Percentiles rank a stretch among this genome's conserved stretches.
These are phyloP conservation scores for Bagarius yarrelli DNA, from an alignment of 2,113 vertebrate genomes.

Conservation along the genomic window DNA sequence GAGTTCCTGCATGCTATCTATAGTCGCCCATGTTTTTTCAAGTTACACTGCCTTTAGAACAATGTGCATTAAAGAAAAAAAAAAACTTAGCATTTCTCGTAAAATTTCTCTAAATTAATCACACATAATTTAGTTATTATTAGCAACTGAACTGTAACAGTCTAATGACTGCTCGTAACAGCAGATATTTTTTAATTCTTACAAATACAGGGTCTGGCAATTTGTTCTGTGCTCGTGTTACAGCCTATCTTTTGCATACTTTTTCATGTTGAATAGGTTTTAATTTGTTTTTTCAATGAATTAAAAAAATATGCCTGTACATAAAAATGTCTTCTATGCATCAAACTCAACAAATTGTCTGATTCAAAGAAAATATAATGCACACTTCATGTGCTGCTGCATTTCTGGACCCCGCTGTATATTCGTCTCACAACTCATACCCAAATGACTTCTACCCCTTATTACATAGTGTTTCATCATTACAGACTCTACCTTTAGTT, in stretches of 20 bases:
- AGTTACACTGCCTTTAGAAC: not conserved
- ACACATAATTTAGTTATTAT: not conserved
- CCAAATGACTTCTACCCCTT: too few relatives aligned
- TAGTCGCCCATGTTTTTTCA: slow-evolving; percentile 13
- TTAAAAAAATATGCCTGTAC: too few relatives aligned
- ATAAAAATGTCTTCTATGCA: too few relatives aligned
- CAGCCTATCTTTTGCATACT: not conserved
- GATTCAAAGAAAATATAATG: too few relatives aligned
- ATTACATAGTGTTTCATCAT: too few relatives aligned
- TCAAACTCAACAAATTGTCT: too few relatives aligned
- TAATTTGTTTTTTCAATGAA: not conserved
- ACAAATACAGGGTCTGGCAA: not conserved
- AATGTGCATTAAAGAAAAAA: not conserved
- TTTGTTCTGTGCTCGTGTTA: not conserved
- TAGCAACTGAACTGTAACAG: too few relatives aligned
- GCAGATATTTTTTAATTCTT: not conserved
- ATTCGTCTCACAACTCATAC: too few relatives aligned
- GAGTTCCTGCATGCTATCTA: slow-evolving; percentile 23
- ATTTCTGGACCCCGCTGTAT: too few relatives aligned
- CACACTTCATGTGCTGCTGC: too few relatives aligned
- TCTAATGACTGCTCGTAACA: not conserved
- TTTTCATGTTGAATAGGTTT: not conserved
- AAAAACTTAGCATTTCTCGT: not conserved
- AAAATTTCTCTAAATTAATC: not conserved
- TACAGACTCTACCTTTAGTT: too few relatives aligned